phyloP scores from a whole-genome alignment of 2,888 invertebrate species.

The Perizoma affinitatum region DNA sequence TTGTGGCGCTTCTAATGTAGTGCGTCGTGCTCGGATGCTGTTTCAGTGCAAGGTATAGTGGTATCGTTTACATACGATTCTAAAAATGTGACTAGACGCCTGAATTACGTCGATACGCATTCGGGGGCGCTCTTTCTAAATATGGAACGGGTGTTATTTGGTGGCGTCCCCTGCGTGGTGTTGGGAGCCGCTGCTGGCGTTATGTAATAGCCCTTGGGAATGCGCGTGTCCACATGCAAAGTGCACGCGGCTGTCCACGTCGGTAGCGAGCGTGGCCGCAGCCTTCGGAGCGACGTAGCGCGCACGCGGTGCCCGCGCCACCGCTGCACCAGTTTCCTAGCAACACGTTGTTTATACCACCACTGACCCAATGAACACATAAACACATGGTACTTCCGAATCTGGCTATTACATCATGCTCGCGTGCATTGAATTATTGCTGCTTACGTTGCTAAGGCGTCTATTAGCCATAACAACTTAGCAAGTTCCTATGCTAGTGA shows the following conservation, averaged over 20 bases:
- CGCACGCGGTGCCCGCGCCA: slow-evolving; percentile 46
- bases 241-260: slow-evolving; percentile 80
- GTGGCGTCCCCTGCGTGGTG: slow-evolving; percentile 58
- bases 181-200: slow-evolving; percentile 60
- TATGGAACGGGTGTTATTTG: slow-evolving; percentile 74
- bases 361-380: slow-evolving; percentile 79
- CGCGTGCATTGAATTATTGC: slow-evolving; percentile 56
- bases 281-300: slow-evolving; percentile 37
- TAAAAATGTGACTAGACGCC: slow-evolving; percentile 79
- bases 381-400: slow-evolving; percentile 67
- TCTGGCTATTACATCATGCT: slow-evolving; percentile 75
- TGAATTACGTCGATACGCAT: slow-evolving; percentile 68
- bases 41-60: slow-evolving; percentile 49
- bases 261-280: slow-evolving; percentile 64
- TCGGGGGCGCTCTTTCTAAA: slow-evolving; percentile 78
- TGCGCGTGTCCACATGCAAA: slow-evolving; percentile 67
- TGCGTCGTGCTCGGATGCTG: slow-evolving; percentile 44
- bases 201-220: slow-evolving; percentile 75
- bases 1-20: slow-evolving; percentile 43
- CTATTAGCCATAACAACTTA: slow-evolving; percentile 58
- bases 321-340: slow-evolving; percentile 74
- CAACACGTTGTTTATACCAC: slow-evolving; percentile 81
- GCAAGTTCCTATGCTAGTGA: slow-evolving; percentile 17
- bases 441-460: slow-evolving; percentile 66
- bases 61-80: slow-evolving; percentile 80